A percentile compares a stretch with the other conserved stretches of the same genome.
Evolutionary conservation across 1,140 invertebrate genomes (phyloP).

Genomic region (Papilio polytes): DNA sequence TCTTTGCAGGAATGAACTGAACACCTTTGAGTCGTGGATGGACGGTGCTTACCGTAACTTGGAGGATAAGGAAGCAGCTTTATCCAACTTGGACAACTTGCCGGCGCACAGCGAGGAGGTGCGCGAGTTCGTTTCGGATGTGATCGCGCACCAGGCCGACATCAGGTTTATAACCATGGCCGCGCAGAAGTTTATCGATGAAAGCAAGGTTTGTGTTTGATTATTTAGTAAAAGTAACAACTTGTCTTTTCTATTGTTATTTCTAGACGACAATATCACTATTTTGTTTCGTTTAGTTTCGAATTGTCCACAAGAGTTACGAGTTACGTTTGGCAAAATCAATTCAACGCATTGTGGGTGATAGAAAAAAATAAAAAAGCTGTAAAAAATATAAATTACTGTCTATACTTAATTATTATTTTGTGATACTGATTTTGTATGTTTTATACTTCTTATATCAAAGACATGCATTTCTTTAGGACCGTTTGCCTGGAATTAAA

Average conservation of each 20-base stretch:
- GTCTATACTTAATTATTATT: too few relatives aligned
- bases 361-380: too few relatives aligned
- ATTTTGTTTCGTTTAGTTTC: too few relatives aligned
- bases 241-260: too few relatives aligned
- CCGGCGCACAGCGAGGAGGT: constrained; percentile 89
- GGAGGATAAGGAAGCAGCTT: constrained; percentile 93
- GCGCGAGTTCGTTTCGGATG: constrained; percentile 95
- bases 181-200: constrained; percentile 97
- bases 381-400: not conserved
- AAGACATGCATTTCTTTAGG: too few relatives aligned
- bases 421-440: too few relatives aligned
- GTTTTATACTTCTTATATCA: too few relatives aligned
- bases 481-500: too few relatives aligned
- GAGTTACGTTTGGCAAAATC: too few relatives aligned
- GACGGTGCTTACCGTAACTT: constrained; percentile 90
- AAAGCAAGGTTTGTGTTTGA: constrained; percentile 88
- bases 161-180: constrained; percentile 97
- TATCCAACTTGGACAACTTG: constrained; percentile 91
- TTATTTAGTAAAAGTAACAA: not conserved
- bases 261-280: too few relatives aligned
- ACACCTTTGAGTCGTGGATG: constrained; percentile 94
- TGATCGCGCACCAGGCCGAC: constrained; percentile 97
- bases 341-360: too few relatives aligned
- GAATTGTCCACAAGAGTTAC: too few relatives aligned
- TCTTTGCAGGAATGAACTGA: constrained; percentile 87